These are phyloP conservation scores for Megathymus violae DNA, from an alignment of 1,140 invertebrate genomes.

Conservation along the genomic window DNA sequence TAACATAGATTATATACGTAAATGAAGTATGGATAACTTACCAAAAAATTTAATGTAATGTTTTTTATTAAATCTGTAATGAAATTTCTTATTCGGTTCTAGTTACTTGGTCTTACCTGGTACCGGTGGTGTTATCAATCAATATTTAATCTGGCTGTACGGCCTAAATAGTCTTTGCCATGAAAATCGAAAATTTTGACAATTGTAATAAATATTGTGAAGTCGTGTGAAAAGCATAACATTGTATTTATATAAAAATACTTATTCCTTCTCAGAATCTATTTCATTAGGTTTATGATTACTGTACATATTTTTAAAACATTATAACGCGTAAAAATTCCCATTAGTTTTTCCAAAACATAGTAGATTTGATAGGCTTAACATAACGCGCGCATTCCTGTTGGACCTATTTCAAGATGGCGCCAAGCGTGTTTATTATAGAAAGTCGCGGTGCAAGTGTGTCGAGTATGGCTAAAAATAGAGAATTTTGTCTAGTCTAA, in stretches of 20 bases:
- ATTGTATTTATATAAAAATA: not conserved
- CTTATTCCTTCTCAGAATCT: not conserved
- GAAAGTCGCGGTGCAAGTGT: conserved; percentile 74
- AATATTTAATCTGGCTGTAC: conserved; percentile 5
- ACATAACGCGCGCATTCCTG: conserved; percentile 27
- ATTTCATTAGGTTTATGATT: not conserved
- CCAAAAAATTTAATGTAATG: too few relatives aligned
- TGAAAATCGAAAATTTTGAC: conserved; percentile 8
- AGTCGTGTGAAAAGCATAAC: conserved; percentile 18
- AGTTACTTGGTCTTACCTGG: too few relatives aligned
- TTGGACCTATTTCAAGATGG: conserved; percentile 69
- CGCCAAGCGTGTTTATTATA: conserved; percentile 76
- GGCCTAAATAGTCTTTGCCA: not conserved
- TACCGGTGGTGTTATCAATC: too few relatives aligned
- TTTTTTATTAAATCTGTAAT: too few relatives aligned
- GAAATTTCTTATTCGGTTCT: too few relatives aligned
- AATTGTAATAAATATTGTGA: conserved; percentile 16
- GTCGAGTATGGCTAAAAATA: conserved; percentile 74
- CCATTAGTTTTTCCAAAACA: not conserved
- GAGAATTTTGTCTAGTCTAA: conserved; percentile 61
- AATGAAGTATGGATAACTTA: too few relatives aligned
- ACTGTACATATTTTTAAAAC: not conserved
- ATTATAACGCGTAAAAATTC: not conserved
- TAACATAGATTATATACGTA: too few relatives aligned
- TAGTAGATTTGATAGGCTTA: conserved; percentile 1